phyloP scores from a whole-genome alignment of 2,797 vertebrate species.

The Pseudomugil tenellus region DNA sequence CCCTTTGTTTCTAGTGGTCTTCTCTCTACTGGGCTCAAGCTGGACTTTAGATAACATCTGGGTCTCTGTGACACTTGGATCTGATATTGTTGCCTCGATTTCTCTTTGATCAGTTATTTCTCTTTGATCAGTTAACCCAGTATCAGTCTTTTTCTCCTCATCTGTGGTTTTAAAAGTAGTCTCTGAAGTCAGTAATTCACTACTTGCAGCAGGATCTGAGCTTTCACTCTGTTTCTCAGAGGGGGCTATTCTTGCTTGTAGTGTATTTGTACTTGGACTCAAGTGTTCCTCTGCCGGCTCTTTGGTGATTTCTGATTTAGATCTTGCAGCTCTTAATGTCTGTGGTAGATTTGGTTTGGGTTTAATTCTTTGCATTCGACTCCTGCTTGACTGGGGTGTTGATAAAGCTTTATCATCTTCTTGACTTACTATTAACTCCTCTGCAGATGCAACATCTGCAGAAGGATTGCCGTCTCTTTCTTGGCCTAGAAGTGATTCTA shows the following conservation, averaged over 20 bases:
- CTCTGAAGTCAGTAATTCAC: not conserved
- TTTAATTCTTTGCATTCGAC: conserved; percentile 50
- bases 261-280: not conserved
- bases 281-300: conserved; percentile 5
- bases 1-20: not conserved
- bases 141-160: conserved; percentile 11
- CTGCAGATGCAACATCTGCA: not conserved
- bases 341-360: conserved; percentile 46
- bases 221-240: not conserved
- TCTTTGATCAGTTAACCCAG: not conserved
- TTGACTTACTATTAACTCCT: conserved; percentile 16
- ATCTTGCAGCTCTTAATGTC: conserved; percentile 33
- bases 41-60: conserved; percentile 36
- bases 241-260: not conserved
- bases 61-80: conserved; percentile 5
- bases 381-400: conserved; percentile 16
- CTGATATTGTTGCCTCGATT: not conserved
- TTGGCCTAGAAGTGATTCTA: not conserved
- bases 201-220: not conserved
- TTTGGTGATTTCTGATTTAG: conserved; percentile 23
- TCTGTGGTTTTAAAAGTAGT: not conserved
- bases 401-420: not conserved
- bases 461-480: not conserved
- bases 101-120: not conserved
- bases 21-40: conserved; percentile 36